Evolutionary conservation across 92 coral and sea anemone species (phyloP).

Genomic region (Palythoa caribaeorum): DNA sequence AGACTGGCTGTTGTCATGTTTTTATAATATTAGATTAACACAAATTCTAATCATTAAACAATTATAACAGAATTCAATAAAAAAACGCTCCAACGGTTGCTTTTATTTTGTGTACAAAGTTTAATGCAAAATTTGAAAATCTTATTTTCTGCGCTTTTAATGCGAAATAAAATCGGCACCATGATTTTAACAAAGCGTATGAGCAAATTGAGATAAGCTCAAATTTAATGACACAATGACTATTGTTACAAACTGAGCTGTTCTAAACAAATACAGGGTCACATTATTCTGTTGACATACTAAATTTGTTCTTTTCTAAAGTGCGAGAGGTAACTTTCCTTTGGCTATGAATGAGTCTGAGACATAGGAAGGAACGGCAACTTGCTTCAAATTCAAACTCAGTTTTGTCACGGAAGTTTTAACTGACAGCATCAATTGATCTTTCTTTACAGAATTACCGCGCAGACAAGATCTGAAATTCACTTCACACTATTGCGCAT

Average conservation of each 20-base stretch:
- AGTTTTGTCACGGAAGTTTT: not conserved
- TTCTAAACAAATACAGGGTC: not conserved
- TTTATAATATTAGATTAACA: slow-evolving; percentile 29
- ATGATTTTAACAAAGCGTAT: not conserved
- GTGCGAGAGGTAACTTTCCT: not conserved
- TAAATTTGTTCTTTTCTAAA: not conserved
- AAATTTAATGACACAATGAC: not conserved
- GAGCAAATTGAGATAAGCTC: not conserved
- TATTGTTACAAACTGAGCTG: not conserved
- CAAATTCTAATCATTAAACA: slow-evolving; percentile 18
- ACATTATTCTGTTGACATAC: not conserved
- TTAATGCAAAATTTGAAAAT: not conserved
- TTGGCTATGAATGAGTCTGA: no score
- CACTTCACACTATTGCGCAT: not conserved
- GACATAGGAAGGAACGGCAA: not conserved
- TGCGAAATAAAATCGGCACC: not conserved
- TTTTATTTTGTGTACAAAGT: not conserved
- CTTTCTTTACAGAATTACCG: not conserved
- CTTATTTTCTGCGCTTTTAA: not conserved
- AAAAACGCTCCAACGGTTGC: not conserved
- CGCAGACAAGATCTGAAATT: not conserved
- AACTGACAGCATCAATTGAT: not conserved
- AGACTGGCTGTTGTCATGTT: slow-evolving; percentile 30
- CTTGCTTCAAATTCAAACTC: not conserved
- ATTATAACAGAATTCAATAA: slow-evolving; percentile 20